These are phyloP conservation scores for Brachyalestes nurse DNA, from an alignment of 2,797 vertebrate species.

Conservation along the genomic window DNA sequence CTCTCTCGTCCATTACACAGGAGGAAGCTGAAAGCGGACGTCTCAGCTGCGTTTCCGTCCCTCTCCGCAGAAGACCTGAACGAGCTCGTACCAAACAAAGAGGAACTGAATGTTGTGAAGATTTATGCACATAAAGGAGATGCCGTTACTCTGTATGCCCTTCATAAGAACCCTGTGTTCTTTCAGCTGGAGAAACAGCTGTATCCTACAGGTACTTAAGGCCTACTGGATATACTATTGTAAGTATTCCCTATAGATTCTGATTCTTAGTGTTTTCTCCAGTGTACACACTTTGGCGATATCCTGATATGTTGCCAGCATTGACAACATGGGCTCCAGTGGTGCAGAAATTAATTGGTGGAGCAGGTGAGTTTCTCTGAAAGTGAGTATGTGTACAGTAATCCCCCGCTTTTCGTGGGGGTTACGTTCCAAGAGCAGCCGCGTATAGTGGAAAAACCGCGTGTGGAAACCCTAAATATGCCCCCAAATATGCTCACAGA, in stretches of 20 bases:
- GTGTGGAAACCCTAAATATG: too few species aligned
- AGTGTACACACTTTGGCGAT: slow-evolving; percentile 92
- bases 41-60: slow-evolving; percentile 81
- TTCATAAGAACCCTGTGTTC: slow-evolving; percentile 89
- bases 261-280: slow-evolving; percentile 39
- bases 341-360: slow-evolving; percentile 88
- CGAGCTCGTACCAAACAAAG: slow-evolving; percentile 90
- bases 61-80: slow-evolving; percentile 82
- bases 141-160: slow-evolving; percentile 83
- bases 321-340: slow-evolving; percentile 93
- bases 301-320: slow-evolving; percentile 84
- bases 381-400: background rate
- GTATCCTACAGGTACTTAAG: slow-evolving; percentile 88
- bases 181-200: slow-evolving; percentile 89
- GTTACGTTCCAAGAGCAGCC: too few species aligned
- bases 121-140: slow-evolving; percentile 90
- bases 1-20: slow-evolving; percentile 65
- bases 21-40: slow-evolving; percentile 89
- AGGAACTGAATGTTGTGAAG: slow-evolving; percentile 90
- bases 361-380: slow-evolving; percentile 81
- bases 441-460: too few species aligned
- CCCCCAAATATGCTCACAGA: too few species aligned
- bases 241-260: background rate
- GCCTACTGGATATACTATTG: background rate
- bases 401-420: too few species aligned